phyloP scores from a whole-genome alignment of 2,113 vertebrate species.

The Zosterops japonicus region DNA sequence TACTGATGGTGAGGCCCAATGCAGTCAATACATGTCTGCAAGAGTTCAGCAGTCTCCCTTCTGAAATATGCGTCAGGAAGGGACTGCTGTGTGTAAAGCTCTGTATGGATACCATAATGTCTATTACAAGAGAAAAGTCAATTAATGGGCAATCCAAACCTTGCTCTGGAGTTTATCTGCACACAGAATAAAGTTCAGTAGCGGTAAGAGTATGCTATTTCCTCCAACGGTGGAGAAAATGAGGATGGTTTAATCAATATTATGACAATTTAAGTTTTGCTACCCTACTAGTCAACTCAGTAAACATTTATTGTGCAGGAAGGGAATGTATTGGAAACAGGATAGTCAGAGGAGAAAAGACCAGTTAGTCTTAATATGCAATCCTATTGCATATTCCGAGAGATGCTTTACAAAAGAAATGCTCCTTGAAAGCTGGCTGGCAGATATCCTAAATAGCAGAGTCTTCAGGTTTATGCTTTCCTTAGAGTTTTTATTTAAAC shows the following conservation, averaged over 20 bases:
- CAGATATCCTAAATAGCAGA: background rate
- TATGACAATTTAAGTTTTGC: conserved; percentile 25
- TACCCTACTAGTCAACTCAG: background rate
- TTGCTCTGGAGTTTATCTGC: background rate
- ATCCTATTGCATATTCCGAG: background rate
- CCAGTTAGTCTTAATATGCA: background rate
- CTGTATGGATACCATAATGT: background rate
- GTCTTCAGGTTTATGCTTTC: background rate
- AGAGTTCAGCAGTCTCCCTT: background rate
- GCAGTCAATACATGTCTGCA: background rate
- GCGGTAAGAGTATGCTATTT: background rate
- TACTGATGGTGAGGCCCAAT: background rate
- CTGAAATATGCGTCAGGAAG: background rate
- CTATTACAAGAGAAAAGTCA: conserved; percentile 31
- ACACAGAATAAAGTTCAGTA: background rate
- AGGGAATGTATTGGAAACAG: background rate
- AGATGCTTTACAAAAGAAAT: background rate
- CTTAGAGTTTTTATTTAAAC: background rate
- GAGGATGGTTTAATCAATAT: conserved; percentile 49
- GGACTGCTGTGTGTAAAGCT: background rate
- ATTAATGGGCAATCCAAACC: background rate
- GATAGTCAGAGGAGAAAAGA: background rate
- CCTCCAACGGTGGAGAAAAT: background rate
- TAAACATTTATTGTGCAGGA: background rate
- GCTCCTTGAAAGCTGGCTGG: background rate